Evolutionary conservation across 53 echinoderm and acorn worm species (phyloP).

Genomic region (Echinometra lucunter): DNA sequence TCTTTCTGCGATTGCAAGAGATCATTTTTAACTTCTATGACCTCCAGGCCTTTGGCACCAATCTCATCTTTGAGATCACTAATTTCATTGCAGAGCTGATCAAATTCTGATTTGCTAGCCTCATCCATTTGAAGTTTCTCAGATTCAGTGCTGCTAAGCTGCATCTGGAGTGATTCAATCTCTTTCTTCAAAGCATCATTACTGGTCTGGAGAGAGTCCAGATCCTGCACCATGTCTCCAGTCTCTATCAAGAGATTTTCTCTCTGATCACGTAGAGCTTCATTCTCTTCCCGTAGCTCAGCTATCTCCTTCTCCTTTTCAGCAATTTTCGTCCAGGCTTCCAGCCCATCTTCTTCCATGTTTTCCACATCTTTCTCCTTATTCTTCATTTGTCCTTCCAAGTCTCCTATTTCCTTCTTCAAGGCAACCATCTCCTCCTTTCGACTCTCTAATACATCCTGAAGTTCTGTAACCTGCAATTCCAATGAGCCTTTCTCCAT

Average conservation of each 20-base stretch:
- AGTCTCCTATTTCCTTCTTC: slow-evolving; percentile 38
- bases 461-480: slow-evolving; percentile 47
- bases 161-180: slow-evolving; percentile 21
- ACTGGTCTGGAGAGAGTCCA: slow-evolving; percentile 47
- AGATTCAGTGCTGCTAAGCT: slow-evolving; percentile 44
- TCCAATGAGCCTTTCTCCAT: slow-evolving; percentile 15
- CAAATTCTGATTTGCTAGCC: slow-evolving; percentile 58
- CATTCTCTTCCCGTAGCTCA: slow-evolving; percentile 43
- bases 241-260: slow-evolving; percentile 61
- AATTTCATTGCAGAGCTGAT: slow-evolving; percentile 65
- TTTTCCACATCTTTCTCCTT: background rate
- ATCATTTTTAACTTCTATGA: slow-evolving; percentile 50
- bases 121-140: slow-evolving; percentile 53
- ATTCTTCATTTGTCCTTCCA: slow-evolving; percentile 54
- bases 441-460: slow-evolving; percentile 34
- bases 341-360: slow-evolving; percentile 48
- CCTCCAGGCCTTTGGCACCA: slow-evolving; percentile 59
- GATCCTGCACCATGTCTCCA: slow-evolving; percentile 61
- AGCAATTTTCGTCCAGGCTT: slow-evolving; percentile 44
- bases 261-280: slow-evolving; percentile 48
- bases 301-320: slow-evolving; percentile 59
- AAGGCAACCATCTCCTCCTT: slow-evolving; percentile 62
- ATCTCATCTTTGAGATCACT: slow-evolving; percentile 69
- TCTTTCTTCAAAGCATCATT: slow-evolving; percentile 44
- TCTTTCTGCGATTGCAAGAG: slow-evolving; percentile 17